Base-by-base conservation (phyloP, 2,113 vertebrate species). In the Nothocercus julius region DNA sequence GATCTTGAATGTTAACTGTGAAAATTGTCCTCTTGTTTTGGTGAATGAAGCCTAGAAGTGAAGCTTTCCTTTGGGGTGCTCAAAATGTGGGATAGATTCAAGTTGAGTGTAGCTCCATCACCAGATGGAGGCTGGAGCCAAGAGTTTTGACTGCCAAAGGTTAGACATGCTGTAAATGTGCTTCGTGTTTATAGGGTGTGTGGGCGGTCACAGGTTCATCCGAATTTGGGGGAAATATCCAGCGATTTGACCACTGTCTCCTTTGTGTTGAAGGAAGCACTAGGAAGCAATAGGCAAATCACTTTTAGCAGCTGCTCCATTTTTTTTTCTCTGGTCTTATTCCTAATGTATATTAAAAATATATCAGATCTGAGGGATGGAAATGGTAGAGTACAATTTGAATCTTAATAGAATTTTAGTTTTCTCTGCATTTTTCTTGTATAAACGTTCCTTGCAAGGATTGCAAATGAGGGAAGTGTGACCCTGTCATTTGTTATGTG, bases 341-440 rank as follows among this genome's bases (percentile, higher is more conserved):
- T 94, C 67, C 69, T 94, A 85, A 67, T 49, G 42, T 67, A 62
- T 87, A 85, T 92, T 93, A 89, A 95, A 93, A 95, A 86, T 82
- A 67, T 68, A 88, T 93, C 75, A 84, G 91, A 93, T 96, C 87
- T 85, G 70, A 95, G 92, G 63, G 72, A 90, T 74, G 82, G 81
- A 96, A 97, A 79, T 83, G 85, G 78, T 47, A 34, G 49, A 44
- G n/a, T 49, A 56, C 87, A 83, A 88, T 82, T 66, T 28, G 89
- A 95, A 96, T 97, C 86, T 90, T 96, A 96, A 97, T 64, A 74
- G 49, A 77, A 62, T 80, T 94, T 89, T 87, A 51, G 79, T 95
- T 94, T 95, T 80, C 66, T 80, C 59, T 54, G 64, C 45, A 42
- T 40, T 97, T 67, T 85, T 69, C 81, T 93, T 94, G 42, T 28